These are phyloP conservation scores for Ophioderma brevispina DNA, from an alignment of 35 echinoderm and acorn worm species.

Conservation along the genomic window DNA sequence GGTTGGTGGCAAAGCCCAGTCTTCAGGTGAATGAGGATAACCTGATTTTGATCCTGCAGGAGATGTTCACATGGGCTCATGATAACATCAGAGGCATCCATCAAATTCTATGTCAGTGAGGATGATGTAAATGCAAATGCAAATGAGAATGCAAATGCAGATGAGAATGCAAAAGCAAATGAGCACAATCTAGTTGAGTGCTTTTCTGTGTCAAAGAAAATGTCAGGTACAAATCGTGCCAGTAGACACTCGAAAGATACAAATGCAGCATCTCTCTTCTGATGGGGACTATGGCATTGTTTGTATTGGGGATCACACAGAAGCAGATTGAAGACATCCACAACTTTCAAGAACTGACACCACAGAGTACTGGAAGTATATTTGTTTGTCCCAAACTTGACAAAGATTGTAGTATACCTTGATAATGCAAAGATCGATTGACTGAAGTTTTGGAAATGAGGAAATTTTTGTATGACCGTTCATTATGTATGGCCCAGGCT, in stretches of 20 bases:
- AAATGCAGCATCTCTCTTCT: not conserved
- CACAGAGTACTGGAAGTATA: no score
- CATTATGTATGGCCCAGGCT: no score
- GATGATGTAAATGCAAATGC: not conserved
- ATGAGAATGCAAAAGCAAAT: no score
- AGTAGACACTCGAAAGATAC: not conserved
- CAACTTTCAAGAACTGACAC: no score
- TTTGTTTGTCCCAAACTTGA: no score
- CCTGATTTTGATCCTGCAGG: not conserved
- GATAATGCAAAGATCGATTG: no score
- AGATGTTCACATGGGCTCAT: not conserved
- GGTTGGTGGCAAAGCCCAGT: not conserved
- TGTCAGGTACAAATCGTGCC: not conserved
- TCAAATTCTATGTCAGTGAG: not conserved
- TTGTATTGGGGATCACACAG: not conserved
- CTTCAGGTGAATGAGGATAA: not conserved
- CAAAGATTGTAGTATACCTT: no score
- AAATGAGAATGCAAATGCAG: no score
- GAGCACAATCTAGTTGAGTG: not conserved
- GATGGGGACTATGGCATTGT: not conserved
- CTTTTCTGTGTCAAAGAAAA: not conserved
- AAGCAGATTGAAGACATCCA: not conserved
- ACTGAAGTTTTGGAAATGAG: no score
- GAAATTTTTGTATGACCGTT: no score
- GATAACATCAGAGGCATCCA: not conserved